Evolutionary conservation across 2,888 invertebrate species (phyloP), one percentile per base, ranked within the genome.

Genomic region (Ophioninae sp.): DNA sequence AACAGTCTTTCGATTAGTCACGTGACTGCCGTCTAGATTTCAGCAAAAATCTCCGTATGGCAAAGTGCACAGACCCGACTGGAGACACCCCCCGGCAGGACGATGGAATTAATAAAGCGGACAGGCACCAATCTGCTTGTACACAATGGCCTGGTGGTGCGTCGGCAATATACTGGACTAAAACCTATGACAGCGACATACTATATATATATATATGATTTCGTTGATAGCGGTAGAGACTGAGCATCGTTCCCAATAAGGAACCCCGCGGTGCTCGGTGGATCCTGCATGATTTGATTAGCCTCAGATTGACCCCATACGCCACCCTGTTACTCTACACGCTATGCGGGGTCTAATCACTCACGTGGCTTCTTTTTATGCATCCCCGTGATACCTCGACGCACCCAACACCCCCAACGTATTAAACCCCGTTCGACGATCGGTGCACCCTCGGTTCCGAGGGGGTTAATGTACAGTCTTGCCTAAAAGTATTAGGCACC

Each of bases 281-380:
- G 81, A 82, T 88, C 90, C 90, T 90, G 90, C 90, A 92, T 93
- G 91, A 93, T 93, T 93, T 92, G 93, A 93, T 93, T 93, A 93
- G 93, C 93, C 93, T 92, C 92, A 93, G 93, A 93, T 93, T 93
- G 92, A 92, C 92, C 93, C 92, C 90, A 89, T 88, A 87, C 86
- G 87, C 86, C 85, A 84, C 73, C 81, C 85, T 77, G 85, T 85
- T 86, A 84, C 84, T 84, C 85, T 74, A 75, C 74, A 83, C 83
- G 74, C 79, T 85, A 78, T 79, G 79, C 85, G 81, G 83, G 82
- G 85, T 85, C 87, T 88, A 87, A 88, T 88, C 88, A 88, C 88
- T 88, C 88, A 87, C 88, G 86, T 86, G 88, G 86, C 87, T 88
- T 87, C 87, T 88, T 88, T 88, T 87, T 88, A 87, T 85, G 68